These are phyloP conservation scores for Dryomyza anilis DNA, from an alignment of 2,888 invertebrate genomes.

Conservation along the genomic window DNA sequence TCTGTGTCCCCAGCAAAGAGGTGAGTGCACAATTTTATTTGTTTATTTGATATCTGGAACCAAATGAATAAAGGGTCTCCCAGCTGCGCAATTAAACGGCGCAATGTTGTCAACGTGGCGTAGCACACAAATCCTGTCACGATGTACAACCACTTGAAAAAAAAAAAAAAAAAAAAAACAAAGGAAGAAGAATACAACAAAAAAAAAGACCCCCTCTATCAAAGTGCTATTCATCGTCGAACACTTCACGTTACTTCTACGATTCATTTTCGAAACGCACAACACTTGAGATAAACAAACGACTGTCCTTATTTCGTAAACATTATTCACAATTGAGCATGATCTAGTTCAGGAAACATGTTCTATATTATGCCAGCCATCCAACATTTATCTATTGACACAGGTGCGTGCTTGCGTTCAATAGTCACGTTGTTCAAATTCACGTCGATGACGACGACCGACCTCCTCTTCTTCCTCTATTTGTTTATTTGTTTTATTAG, in stretches of 20 bases:
- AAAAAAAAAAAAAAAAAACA: not conserved
- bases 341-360: not conserved
- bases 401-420: slow-evolving; percentile 20
- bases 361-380: not conserved
- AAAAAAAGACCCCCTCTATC: too few relatives aligned
- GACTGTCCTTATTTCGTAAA: too few relatives aligned
- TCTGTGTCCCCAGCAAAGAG: slow-evolving; percentile 96
- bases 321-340: too few relatives aligned
- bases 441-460: too few relatives aligned
- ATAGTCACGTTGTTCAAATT: not conserved
- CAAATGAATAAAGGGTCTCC: not conserved
- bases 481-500: slow-evolving; percentile 11
- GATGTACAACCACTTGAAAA: not conserved
- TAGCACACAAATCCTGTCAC: too few relatives aligned
- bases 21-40: slow-evolving; percentile 66
- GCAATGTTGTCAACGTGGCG: not conserved
- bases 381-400: slow-evolving; percentile 13
- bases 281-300: too few relatives aligned
- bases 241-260: too few relatives aligned
- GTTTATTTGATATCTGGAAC: too few relatives aligned
- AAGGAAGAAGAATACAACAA: not conserved
- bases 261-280: too few relatives aligned
- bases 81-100: slow-evolving; percentile 2
- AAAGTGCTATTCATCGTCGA: too few relatives aligned
- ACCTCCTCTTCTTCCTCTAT: not conserved